phyloP scores from a whole-genome alignment of 1,140 invertebrate genomes.

The Drosophila sp. region DNA sequence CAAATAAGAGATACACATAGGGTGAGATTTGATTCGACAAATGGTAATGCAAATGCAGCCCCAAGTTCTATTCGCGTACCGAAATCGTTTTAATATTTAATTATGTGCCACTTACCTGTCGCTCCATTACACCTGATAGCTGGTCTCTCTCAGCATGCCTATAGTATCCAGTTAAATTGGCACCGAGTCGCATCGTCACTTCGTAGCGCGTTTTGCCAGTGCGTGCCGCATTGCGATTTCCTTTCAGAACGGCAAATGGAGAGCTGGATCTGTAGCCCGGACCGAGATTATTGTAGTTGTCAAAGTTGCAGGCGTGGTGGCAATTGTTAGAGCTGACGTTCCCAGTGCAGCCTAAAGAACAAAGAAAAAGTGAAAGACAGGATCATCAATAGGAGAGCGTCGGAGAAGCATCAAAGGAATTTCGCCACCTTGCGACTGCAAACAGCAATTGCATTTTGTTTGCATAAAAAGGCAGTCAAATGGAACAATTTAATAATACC shows the following conservation, averaged over 20 bases:
- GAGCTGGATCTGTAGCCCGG: conserved; percentile 18
- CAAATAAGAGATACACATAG: neutral
- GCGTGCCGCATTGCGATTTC: conserved; percentile 60
- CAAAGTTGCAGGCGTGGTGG: conserved; percentile 66
- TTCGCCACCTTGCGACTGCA: conserved; percentile 6
- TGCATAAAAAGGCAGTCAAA: conserved; percentile 8
- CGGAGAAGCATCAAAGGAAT: conserved; percentile 15
- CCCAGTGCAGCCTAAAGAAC: conserved; percentile 63
- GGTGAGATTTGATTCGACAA: no score
- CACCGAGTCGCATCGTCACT: conserved; percentile 78
- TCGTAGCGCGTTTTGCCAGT: conserved; percentile 79
- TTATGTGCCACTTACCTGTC: conserved; percentile 65
- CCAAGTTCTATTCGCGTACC: neutral
- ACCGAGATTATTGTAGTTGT: conserved; percentile 25
- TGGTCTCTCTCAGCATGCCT: conserved; percentile 70
- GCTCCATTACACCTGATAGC: conserved; percentile 69
- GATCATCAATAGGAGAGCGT: neutral
- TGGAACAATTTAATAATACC: conserved; percentile 43
- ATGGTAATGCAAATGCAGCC: no score
- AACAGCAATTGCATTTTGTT: conserved; percentile 5
- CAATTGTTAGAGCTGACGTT: conserved; percentile 63
- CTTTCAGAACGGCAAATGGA: conserved; percentile 38
- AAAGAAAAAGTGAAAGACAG: neutral
- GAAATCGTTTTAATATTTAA: conserved; percentile 17
- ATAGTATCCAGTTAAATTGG: conserved; percentile 79